A percentile compares a stretch with the other conserved stretches of the same genome.
Conservation (phyloP, 2,888 invertebrate species). For the Nomada ferruginata region DNA sequence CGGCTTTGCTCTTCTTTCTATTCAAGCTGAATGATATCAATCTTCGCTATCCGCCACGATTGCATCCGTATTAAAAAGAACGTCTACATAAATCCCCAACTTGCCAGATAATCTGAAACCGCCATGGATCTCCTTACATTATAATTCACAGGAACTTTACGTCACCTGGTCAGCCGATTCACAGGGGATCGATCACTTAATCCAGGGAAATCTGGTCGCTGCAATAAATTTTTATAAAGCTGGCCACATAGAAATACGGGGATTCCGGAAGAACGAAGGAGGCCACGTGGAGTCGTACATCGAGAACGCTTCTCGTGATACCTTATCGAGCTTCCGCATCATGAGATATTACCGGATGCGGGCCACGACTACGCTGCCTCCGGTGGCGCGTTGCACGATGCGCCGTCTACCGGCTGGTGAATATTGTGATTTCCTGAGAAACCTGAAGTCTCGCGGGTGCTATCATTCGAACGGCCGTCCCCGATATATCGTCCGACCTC, state of each 20-base stretch:
- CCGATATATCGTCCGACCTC: constrained; percentile 69
- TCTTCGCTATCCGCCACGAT: no score
- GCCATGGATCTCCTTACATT: constrained; percentile 39
- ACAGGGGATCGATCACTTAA: constrained; percentile 42
- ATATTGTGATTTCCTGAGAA: constrained; percentile 77
- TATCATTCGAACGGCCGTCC: constrained; percentile 72
- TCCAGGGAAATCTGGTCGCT: constrained; percentile 26
- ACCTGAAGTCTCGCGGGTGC: constrained; percentile 76
- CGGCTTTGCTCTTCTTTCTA: no score
- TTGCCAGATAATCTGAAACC: constrained; percentile 1
- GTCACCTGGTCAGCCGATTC: constrained; percentile 32
- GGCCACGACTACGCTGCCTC: constrained; percentile 29
- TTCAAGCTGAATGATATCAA: no score
- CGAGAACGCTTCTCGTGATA: constrained; percentile 39
- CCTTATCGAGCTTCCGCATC: constrained; percentile 62
- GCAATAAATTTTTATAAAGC: constrained; percentile 64
- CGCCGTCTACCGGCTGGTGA: constrained; percentile 45
- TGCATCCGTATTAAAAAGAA: background rate
- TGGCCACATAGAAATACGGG: constrained; percentile 53
- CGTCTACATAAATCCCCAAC: background rate
- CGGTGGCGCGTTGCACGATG: constrained; percentile 33
- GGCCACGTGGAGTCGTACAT: constrained; percentile 19
- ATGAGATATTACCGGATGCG: constrained; percentile 64
- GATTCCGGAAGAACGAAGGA: constrained; percentile 26
- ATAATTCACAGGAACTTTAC: constrained; percentile 35